These are phyloP conservation scores for Limanda limanda DNA, from an alignment of 2,113 vertebrate species.

Conservation along the genomic window DNA sequence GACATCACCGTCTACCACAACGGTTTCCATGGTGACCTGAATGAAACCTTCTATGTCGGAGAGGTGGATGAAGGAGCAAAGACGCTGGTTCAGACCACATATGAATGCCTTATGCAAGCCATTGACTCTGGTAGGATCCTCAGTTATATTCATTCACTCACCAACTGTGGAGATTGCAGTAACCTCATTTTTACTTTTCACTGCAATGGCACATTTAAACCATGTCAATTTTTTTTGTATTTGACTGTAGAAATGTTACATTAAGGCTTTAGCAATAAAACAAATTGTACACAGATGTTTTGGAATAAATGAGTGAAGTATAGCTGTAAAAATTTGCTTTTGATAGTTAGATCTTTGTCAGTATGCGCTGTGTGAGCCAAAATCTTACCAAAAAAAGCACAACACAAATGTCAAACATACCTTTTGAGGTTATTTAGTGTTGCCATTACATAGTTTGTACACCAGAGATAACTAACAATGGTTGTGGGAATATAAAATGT, in stretches of 20 bases:
- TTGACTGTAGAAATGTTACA: neutral
- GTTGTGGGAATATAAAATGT: too few relatives aligned
- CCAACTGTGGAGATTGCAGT: accelerated
- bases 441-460: neutral
- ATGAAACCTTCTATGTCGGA: slow-evolving; percentile 96
- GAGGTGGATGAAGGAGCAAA: slow-evolving; percentile 94
- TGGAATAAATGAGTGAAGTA: neutral
- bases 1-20: slow-evolving; percentile 98
- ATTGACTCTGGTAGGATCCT: slow-evolving; percentile 90
- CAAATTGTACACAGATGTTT: neutral
- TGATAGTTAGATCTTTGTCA: neutral
- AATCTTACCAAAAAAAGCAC: neutral
- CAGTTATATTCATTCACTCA: neutral
- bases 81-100: slow-evolving; percentile 94
- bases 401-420: neutral
- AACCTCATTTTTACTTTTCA: neutral
- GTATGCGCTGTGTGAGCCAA: neutral
- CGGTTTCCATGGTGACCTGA: slow-evolving; percentile 97
- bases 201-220: neutral
- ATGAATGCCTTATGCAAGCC: slow-evolving; percentile 98
- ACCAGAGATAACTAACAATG: neutral
- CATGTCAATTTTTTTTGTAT: neutral
- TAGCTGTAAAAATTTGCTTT: neutral
- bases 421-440: neutral
- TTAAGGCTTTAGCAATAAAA: neutral